phyloP scores from a whole-genome alignment of 1,140 invertebrate species.

The Polyergus mexicanus region DNA sequence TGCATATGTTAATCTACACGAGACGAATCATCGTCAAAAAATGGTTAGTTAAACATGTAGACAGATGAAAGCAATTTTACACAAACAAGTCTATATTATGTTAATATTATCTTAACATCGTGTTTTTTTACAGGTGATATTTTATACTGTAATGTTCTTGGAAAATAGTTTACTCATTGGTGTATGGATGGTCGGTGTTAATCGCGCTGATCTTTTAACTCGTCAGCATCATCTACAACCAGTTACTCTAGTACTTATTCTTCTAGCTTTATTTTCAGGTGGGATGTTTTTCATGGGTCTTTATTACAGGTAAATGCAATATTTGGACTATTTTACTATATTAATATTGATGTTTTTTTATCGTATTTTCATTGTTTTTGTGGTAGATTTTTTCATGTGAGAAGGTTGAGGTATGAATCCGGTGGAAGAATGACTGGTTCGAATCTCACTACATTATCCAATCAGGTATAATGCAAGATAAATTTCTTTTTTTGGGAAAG shows the following conservation, averaged over 20 bases:
- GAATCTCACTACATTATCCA: constrained; percentile 79
- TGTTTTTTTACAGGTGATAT: constrained; percentile 88
- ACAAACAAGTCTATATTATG: neutral
- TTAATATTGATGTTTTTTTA: constrained; percentile 1
- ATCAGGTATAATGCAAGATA: constrained; percentile 73
- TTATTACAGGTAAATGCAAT: constrained; percentile 90
- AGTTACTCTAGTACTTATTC: constrained; percentile 87
- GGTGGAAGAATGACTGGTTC: constrained; percentile 87
- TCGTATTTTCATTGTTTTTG: neutral
- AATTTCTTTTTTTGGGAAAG: neutral
- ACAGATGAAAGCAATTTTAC: neutral
- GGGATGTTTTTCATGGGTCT: constrained; percentile 95
- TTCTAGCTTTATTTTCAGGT: constrained; percentile 89
- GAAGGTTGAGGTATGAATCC: constrained; percentile 89
- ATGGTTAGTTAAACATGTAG: constrained; percentile 87
- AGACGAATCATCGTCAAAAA: constrained; percentile 92
- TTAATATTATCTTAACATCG: neutral
- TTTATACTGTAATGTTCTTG: constrained; percentile 96
- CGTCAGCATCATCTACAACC: constrained; percentile 81
- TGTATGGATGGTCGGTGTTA: constrained; percentile 90
- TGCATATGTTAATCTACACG: constrained; percentile 96
- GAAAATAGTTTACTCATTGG: constrained; percentile 93
- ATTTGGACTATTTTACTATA: neutral
- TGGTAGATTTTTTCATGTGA: constrained; percentile 90
- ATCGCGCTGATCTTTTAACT: constrained; percentile 79